phyloP scores from a whole-genome alignment of 2,797 vertebrate genomes.

The Natrix natrix region DNA sequence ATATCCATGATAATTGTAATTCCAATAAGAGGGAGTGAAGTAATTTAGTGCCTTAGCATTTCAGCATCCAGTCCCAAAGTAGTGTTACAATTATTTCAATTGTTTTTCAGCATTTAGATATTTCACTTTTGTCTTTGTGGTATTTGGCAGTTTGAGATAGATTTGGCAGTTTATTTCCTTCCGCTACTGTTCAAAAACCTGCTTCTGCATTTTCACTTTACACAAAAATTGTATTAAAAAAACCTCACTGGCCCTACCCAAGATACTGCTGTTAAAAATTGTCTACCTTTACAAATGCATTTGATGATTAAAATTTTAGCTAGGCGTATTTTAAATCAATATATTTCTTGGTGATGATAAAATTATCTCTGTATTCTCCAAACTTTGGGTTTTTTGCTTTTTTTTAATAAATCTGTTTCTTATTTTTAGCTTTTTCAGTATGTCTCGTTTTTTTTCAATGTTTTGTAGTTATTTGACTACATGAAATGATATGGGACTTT shows the following conservation, averaged over 20 bases:
- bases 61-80: not conserved
- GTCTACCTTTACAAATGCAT: not conserved
- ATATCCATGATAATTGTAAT: too few species aligned
- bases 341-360: not conserved
- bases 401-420: not conserved
- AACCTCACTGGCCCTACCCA: too few species aligned
- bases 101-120: not conserved
- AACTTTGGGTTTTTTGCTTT: not conserved
- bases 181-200: not conserved
- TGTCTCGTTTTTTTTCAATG: not conserved
- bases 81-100: not conserved
- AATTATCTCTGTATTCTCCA: not conserved
- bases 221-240: not conserved
- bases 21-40: not conserved
- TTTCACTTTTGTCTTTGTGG: not conserved
- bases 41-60: not conserved
- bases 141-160: not conserved
- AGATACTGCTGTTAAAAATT: not conserved
- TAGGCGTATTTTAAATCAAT: not conserved
- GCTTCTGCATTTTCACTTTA: not conserved
- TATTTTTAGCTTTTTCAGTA: not conserved
- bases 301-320: not conserved
- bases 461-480: not conserved
- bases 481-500: not conserved
- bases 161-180: not conserved